Base-by-base conservation (phyloP, 2,888 invertebrate species). In the Drosophila planitibia region DNA sequence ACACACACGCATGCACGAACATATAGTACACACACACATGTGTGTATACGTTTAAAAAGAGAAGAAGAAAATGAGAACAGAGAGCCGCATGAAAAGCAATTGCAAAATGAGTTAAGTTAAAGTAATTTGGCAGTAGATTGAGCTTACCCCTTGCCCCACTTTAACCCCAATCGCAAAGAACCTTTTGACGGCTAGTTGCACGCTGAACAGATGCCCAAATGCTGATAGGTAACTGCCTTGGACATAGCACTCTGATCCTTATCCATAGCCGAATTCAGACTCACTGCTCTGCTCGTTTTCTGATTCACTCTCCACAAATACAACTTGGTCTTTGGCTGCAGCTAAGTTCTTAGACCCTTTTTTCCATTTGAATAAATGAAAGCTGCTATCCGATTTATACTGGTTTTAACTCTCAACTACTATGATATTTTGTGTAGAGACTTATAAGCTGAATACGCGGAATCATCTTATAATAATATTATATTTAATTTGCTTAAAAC, bases 31-130 rank as follows among this genome's bases (percentile, higher is more conserved):
- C 55, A 51, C 49, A 19, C 55, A 19, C 30, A 49, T 39, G 28
- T 60, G 25, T 51, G 22, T 44, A 19, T 55, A 47, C 41, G 47
- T 47, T 47, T 16, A 28, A 57, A 54, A 72, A 44, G 60, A 35
- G 30, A 5, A n/a, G 3, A n/a, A n/a, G 41, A 67, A 59, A 30
- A 37, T 16, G 35, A 28, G 65, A 53, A 65, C 22, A 53, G 32
- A 37, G 54, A 39, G 57, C 25, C 37, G 65, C 35, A 62, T 51
- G 53, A 66, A 82, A 70, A 74, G 62, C 84, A 84, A 86, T 88
- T 86, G 86, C 79, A 82, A 75, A 84, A 89, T 82, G 89, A 86
- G 82, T 89, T 76, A 68, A 84, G 81, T 89, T 84, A 70, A 84
- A 86, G 86, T 81, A 85, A 85, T 84, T 84, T 85, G 81, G 74